Evolutionary conservation across 2,888 invertebrate genomes (phyloP).

Genomic region (Calephelis perditalis): DNA sequence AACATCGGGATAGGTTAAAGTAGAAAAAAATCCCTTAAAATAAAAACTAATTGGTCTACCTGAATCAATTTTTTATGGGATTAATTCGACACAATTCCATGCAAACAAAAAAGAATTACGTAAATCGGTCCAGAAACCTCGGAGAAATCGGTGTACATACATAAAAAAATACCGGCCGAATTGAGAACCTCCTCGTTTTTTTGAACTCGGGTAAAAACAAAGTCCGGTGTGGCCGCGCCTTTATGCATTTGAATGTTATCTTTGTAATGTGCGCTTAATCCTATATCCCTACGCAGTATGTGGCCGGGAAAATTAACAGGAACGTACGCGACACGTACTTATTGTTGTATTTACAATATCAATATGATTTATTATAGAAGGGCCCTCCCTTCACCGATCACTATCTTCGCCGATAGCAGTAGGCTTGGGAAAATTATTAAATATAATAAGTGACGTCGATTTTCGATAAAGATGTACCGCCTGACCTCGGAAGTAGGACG

Average conservation of each 20-base stretch:
- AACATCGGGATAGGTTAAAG: too few species aligned
- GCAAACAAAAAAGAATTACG: too few species aligned
- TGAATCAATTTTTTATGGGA: too few species aligned
- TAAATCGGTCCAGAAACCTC: too few species aligned
- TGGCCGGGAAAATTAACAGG: slow-evolving; percentile 54
- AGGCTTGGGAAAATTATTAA: slow-evolving; percentile 28
- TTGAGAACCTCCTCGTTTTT: too few species aligned
- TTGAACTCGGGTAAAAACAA: too few species aligned
- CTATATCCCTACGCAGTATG: slow-evolving; percentile 48
- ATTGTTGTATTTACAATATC: slow-evolving; percentile 40
- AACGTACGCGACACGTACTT: slow-evolving; percentile 52
- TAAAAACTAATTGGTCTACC: too few species aligned
- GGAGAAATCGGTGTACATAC: too few species aligned
- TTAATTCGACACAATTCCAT: too few species aligned
- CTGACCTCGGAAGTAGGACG: slow-evolving; percentile 13
- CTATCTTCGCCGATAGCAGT: slow-evolving; percentile 31
- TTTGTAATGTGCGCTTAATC: slow-evolving; percentile 29
- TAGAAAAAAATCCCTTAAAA: too few species aligned
- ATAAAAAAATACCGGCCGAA: too few species aligned
- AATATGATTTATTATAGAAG: slow-evolving; percentile 50
- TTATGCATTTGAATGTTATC: slow-evolving; percentile 41
- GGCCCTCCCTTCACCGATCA: slow-evolving; percentile 29
- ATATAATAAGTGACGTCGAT: slow-evolving; percentile 30
- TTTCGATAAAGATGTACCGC: slow-evolving; percentile 18
- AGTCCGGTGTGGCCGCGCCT: slow-evolving; percentile 32